Percentiles rank a stretch among this genome's conserved stretches.
Conservation (phyloP, 2,113 vertebrate species). For the Naja naja region DNA sequence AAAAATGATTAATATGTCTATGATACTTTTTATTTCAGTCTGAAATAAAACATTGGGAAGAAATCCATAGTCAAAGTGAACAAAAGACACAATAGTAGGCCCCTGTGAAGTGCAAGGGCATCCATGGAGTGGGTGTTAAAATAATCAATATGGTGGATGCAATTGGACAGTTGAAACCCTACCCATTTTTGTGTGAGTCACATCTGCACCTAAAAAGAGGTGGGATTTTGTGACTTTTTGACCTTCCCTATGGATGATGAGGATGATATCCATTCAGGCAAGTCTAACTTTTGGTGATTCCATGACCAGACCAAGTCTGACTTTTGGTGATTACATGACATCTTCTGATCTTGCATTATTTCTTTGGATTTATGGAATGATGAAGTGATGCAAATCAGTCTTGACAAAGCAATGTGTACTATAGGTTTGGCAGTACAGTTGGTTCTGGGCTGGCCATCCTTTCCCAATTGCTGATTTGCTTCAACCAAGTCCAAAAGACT, state of each 20-base stretch:
- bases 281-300: neutral
- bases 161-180: neutral
- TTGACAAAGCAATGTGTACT: neutral
- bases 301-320: neutral
- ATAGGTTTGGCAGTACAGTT: neutral
- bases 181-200: neutral
- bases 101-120: neutral
- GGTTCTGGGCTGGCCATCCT: neutral
- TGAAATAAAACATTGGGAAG: neutral
- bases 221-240: neutral
- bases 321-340: neutral
- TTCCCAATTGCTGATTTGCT: neutral
- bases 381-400: neutral
- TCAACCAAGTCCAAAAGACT: neutral
- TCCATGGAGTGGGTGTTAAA: neutral
- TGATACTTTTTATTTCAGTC: neutral
- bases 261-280: neutral
- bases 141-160: neutral
- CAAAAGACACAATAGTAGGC: neutral
- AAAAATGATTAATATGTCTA: neutral
- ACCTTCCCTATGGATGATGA: neutral
- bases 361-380: neutral
- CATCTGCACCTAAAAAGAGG: neutral
- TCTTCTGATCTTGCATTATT: neutral
- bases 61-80: neutral